These are phyloP conservation scores for Microctonus aethiopoides DNA, from an alignment of 2,888 invertebrate species.

Conservation along the genomic window DNA sequence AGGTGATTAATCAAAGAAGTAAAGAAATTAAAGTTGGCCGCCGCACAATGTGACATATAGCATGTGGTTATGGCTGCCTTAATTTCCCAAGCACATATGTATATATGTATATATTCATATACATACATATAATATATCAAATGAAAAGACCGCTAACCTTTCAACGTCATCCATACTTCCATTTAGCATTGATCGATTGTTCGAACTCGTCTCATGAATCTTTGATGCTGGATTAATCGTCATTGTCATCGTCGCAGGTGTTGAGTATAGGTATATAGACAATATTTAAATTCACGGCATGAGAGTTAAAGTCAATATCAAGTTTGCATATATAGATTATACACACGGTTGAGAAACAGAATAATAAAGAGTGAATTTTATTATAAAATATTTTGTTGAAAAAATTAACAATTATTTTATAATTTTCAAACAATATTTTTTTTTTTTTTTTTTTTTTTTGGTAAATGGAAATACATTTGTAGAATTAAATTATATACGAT, in stretches of 20 bases:
- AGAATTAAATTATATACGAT: no score
- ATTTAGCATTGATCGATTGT: constrained; percentile 13
- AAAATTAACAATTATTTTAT: no score
- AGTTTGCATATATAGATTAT: no score
- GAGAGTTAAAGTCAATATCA: background rate
- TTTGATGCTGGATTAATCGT: constrained; percentile 19
- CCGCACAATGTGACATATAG: background rate
- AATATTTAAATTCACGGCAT: background rate
- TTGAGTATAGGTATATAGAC: background rate
- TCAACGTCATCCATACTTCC: constrained; percentile 11
- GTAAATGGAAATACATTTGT: no score
- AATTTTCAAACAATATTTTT: no score
- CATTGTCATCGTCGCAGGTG: background rate
- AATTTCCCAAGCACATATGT: constrained; percentile 23
- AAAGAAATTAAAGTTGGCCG: constrained; percentile 9
- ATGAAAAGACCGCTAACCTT: background rate
- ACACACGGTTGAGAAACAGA: no score
- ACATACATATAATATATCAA: background rate
- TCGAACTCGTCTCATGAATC: constrained; percentile 21
- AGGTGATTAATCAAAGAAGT: constrained; percentile 36
- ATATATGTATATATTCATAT: no score
- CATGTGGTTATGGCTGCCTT: background rate
- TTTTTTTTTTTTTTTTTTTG: no score
- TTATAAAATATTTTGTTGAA: no score
- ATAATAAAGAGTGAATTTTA: no score